Conservation (phyloP, 2,888 invertebrate species). For the Amblyteles armatorius region DNA sequence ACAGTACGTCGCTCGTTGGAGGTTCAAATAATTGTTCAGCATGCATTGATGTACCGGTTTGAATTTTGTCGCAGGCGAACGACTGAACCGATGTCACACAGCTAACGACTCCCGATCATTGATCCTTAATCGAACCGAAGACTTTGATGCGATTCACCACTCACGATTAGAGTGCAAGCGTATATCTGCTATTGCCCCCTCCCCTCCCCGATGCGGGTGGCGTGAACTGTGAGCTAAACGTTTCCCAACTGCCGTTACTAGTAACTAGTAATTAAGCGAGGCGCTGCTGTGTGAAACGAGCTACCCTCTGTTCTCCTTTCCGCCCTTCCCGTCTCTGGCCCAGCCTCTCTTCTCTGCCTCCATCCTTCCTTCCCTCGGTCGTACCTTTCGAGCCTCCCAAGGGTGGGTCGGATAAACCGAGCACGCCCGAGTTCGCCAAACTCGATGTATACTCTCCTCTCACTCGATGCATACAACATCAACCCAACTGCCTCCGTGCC, state of each 20-base stretch:
- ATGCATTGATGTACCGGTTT: too few species aligned
- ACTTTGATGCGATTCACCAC: neutral
- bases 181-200: slow-evolving; percentile 43
- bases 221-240: slow-evolving; percentile 79
- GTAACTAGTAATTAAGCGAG: slow-evolving; percentile 81
- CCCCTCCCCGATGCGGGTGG: slow-evolving; percentile 55
- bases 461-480: slow-evolving; percentile 4
- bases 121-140: slow-evolving; percentile 6
- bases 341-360: slow-evolving; percentile 26
- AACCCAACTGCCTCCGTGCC: slow-evolving; percentile 15
- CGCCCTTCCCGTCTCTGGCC: slow-evolving; percentile 62
- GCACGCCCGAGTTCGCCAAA: slow-evolving; percentile 45
- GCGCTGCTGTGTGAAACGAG: slow-evolving; percentile 81
- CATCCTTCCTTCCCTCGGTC: slow-evolving; percentile 34
- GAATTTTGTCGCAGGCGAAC: too few species aligned
- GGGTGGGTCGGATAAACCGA: slow-evolving; percentile 50
- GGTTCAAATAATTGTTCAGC: too few species aligned
- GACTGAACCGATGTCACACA: slow-evolving; percentile 71
- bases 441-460: slow-evolving; percentile 20
- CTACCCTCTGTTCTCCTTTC: slow-evolving; percentile 67
- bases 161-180: slow-evolving; percentile 75
- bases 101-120: neutral
- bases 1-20: too few species aligned
- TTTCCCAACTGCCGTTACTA: slow-evolving; percentile 79
- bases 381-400: slow-evolving; percentile 28